Percentiles rank a stretch among this genome's conserved stretches.
Conservation (phyloP, 2,113 vertebrate species). For the Octodon degus region DNA sequence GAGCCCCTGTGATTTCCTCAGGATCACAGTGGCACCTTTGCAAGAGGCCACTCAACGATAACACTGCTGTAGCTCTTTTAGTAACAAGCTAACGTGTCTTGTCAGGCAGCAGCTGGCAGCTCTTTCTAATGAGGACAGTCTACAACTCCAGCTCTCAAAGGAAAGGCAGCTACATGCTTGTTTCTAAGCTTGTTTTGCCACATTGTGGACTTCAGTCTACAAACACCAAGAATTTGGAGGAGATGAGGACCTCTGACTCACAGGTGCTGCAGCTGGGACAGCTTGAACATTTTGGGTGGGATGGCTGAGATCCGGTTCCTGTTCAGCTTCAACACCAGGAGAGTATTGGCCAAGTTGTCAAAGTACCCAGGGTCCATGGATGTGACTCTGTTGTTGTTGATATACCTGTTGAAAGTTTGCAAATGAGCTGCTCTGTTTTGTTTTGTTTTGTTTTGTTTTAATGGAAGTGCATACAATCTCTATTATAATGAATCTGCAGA, state of each 20-base stretch:
- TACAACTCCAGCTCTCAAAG: background rate
- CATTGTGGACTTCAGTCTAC: background rate
- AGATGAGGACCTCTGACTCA: slow-evolving; percentile 84
- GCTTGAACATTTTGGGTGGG: slow-evolving; percentile 96
- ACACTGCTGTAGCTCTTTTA: background rate
- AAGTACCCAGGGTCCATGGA: slow-evolving; percentile 94
- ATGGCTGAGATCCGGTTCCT: slow-evolving; percentile 93
- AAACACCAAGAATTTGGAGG: background rate
- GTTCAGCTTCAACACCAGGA: slow-evolving; percentile 94
- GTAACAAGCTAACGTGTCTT: background rate
- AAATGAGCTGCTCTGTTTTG: slow-evolving; percentile 8
- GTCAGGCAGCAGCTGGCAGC: background rate
- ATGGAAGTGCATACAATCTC: background rate
- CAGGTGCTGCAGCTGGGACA: slow-evolving; percentile 96
- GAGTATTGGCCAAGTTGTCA: slow-evolving; percentile 91
- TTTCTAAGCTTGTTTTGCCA: background rate
- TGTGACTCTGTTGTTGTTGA: slow-evolving; percentile 94
- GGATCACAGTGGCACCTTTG: slow-evolving; percentile 39
- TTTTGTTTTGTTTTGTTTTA: background rate
- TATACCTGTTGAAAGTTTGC: slow-evolving; percentile 87
- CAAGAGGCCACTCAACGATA: background rate
- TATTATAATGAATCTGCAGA: background rate
- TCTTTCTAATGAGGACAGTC: background rate
- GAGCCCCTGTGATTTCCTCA: background rate
- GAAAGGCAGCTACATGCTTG: background rate